These are phyloP conservation scores for Cephus cinctus DNA, from an alignment of 1,140 invertebrate genomes.

Conservation along the genomic window DNA sequence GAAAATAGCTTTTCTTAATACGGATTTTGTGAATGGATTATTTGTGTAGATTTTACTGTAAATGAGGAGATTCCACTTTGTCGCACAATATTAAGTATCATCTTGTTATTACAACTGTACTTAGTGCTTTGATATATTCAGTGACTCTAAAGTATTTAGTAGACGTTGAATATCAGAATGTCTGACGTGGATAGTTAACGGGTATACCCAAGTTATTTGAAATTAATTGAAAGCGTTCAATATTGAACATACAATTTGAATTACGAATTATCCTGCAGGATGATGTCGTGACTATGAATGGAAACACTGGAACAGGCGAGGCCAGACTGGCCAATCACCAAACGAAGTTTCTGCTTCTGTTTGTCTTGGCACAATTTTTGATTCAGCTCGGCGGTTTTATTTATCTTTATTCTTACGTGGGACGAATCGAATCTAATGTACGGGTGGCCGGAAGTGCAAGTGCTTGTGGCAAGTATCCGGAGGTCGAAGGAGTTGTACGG, in stretches of 20 bases:
- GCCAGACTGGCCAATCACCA: conserved; percentile 24
- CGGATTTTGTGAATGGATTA: too few species aligned
- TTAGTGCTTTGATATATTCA: neutral
- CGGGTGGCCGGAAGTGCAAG: conserved; percentile 9
- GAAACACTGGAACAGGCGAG: conserved; percentile 14
- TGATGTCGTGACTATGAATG: neutral
- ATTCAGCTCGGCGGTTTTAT: conserved; percentile 37
- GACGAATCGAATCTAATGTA: conserved; percentile 31
- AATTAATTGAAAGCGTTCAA: neutral
- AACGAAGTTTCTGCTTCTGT: conserved; percentile 37
- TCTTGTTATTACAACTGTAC: neutral
- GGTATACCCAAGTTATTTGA: too few species aligned
- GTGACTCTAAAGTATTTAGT: too few species aligned
- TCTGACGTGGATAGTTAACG: too few species aligned
- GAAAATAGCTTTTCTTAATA: too few species aligned
- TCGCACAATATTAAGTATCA: too few species aligned
- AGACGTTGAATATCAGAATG: too few species aligned
- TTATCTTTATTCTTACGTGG: conserved; percentile 37
- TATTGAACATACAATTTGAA: neutral
- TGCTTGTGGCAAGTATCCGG: conserved; percentile 1
- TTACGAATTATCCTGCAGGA: neutral
- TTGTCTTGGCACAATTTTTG: conserved; percentile 37
- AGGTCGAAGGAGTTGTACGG: conserved; percentile 19
- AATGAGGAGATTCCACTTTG: too few species aligned
- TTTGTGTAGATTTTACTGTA: too few species aligned